A percentile compares a stretch with the other conserved stretches of the same genome.
Evolutionary conservation across 2,888 invertebrate species (phyloP).

Genomic region (Mesopsocus fuscifrons): DNA sequence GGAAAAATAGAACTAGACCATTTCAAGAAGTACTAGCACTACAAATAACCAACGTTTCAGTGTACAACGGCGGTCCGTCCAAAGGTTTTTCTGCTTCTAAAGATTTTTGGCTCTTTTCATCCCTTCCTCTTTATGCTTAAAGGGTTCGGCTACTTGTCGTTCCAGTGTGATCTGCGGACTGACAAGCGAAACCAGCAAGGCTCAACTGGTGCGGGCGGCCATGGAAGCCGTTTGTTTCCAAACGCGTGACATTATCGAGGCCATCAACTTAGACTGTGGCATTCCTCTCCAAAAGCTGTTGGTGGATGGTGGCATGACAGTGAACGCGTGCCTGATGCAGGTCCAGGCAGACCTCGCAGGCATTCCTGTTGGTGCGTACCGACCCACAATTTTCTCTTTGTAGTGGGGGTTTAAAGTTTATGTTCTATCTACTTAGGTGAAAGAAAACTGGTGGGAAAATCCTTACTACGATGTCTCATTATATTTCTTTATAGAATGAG

Average conservation of each 20-base stretch:
- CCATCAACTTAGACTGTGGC: conserved; percentile 86
- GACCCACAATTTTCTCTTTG: conserved; percentile 7
- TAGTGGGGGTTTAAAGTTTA: too few species aligned
- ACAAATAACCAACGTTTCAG: too few species aligned
- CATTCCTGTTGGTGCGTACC: conserved; percentile 63
- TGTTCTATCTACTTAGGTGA: too few species aligned
- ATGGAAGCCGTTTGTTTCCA: conserved; percentile 94
- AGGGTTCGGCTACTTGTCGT: too few species aligned
- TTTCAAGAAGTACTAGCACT: too few species aligned
- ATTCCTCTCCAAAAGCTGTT: conserved; percentile 60
- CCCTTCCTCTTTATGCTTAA: too few species aligned
- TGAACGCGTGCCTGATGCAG: conserved; percentile 83
- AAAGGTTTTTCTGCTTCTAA: too few species aligned
- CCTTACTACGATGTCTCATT: too few species aligned
- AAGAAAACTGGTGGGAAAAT: too few species aligned
- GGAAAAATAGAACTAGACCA: neutral
- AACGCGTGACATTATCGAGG: conserved; percentile 82
- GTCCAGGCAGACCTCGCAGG: conserved; percentile 88
- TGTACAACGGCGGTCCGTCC: too few species aligned
- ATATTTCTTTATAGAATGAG: too few species aligned
- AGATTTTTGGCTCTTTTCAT: too few species aligned
- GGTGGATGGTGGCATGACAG: conserved; percentile 87
- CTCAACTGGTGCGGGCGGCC: conserved; percentile 84
- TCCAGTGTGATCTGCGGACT: conserved; percentile 78
- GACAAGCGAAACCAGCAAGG: conserved; percentile 79